Evolutionary conservation across 2,888 invertebrate species (phyloP), one percentile per base, ranked within the genome.

Genomic region (Bedellia somnulentella): DNA sequence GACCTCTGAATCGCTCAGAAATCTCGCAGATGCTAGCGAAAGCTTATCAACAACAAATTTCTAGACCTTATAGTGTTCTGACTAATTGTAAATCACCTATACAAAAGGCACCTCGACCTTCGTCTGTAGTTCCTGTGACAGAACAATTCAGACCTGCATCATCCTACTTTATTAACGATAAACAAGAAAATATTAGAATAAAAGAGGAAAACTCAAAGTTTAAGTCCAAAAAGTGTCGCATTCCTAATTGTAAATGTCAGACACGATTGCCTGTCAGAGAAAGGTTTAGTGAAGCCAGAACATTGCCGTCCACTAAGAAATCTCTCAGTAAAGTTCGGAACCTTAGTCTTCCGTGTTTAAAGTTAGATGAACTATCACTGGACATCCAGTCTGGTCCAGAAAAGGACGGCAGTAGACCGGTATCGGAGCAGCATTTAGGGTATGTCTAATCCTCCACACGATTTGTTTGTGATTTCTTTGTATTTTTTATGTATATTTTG

Each of bases 381-480:
- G n/a, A n/a, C n/a, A n/a, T n/a, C n/a, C n/a, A n/a, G n/a, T n/a
- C n/a, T 29, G 59, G 56, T 16, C 53, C 49, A 35, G 56, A 49
- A 9, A 52, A 52, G 24, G 57, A 56, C 30, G 48, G 49, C 31
- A 38, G 51, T 3, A 75, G 73, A 47, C 71, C 71, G 9, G 60
- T 79, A 39, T 75, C 78, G 33, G 80, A 80, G 52, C 75, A 79
- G 44, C 78, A 78, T 51, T 70, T 80, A 54, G 80, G 80, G 24
- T 80, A 78, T 52, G 78, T 80, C 38, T 80, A 66, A 52, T 36
- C 31, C 37, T 38, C 31, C 29, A 24, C 34, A 24, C 15, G 22
- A 27, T 41, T 28, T 27, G n/a, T 14, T 14, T 14, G 12, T 13
- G 10, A 26, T 26, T 13, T 12, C 14, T 12, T 12, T 13, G 14